phyloP scores from a whole-genome alignment of 2,797 vertebrate species.

The Notolepis coatsorum region DNA sequence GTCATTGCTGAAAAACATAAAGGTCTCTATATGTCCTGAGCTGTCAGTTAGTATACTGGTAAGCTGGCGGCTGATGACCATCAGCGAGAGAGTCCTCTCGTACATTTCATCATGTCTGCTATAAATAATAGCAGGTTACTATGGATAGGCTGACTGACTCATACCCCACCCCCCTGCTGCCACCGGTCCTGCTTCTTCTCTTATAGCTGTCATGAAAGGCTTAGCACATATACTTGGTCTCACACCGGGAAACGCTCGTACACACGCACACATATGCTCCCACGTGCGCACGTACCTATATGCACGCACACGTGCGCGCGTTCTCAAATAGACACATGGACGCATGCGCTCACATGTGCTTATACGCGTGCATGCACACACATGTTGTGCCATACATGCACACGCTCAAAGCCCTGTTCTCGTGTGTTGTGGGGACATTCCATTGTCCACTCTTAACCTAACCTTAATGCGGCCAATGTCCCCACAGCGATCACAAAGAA shows the following conservation, averaged over 20 bases:
- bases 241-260: neutral
- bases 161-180: conserved; percentile 56
- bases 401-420: neutral
- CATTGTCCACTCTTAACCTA: too few relatives aligned
- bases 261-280: neutral
- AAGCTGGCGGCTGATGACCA: conserved; percentile 73
- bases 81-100: conserved; percentile 56
- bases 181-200: conserved; percentile 58
- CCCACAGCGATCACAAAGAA: too few relatives aligned
- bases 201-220: conserved; percentile 46
- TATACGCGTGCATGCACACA: too few relatives aligned
- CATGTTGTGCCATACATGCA: too few relatives aligned
- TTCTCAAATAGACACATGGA: conserved; percentile 10
- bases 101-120: conserved; percentile 71
- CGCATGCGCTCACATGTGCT: too few relatives aligned
- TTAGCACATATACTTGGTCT: conserved; percentile 12
- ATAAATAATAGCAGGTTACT: conserved; percentile 79
- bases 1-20: conserved; percentile 52
- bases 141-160: conserved; percentile 72
- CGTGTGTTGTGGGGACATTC: too few relatives aligned
- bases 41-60: conserved; percentile 75
- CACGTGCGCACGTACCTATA: neutral
- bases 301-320: conserved; percentile 1
- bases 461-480: too few relatives aligned
- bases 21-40: conserved; percentile 58